Base-by-base conservation (phyloP, 2,888 invertebrate species). In the Microctonus brassicae region DNA sequence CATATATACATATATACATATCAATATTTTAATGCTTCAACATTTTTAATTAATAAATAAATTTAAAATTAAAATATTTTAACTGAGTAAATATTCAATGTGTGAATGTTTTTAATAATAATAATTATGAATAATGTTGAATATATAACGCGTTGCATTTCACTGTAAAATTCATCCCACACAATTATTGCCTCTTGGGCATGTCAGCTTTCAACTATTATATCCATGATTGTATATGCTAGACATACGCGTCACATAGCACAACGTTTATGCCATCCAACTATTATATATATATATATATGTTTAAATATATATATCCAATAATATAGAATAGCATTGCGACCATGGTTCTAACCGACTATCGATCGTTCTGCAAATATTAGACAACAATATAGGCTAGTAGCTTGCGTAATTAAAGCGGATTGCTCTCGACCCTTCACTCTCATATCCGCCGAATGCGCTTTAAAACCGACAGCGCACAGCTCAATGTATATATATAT, bases 281-380 rank as follows among this genome's bases (percentile, higher is more conserved):
- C 17, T 47, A 2, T 39, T 20, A 10, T 39, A 10, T n/a, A 4
- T 39, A 10, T n/a, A 4, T 39, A n/a, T 3, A 39, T 13, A 39
- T n/a, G n/a, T 17, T 20, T 47, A 17, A n/a, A 17, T n/a, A 47
- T 47, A 47, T 47, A 47, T 47, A 1, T 47, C 6, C 2, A 20
- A 20, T 47, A 47, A 17, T 47, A 47, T 47, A 47, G 47, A 47
- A 47, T 47, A 6, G 17, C 17, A 47, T 47, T 47, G 47, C 47
- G 47, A 47, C 42, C 42, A 29, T 26, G 9, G 36, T 57, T 42
- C 53, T 62, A 63, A 55, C 66, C 42, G 70, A 73, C 75, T 80
- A 80, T 81, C 76, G 80, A 83, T 81, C 79, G 79, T 76, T 80
- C 78, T 72, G 77, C 77, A 79, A 78, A 79, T 78, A 81, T 80